These are phyloP conservation scores for Venturia canescens DNA, from an alignment of 1,140 invertebrate species.

Conservation along the genomic window DNA sequence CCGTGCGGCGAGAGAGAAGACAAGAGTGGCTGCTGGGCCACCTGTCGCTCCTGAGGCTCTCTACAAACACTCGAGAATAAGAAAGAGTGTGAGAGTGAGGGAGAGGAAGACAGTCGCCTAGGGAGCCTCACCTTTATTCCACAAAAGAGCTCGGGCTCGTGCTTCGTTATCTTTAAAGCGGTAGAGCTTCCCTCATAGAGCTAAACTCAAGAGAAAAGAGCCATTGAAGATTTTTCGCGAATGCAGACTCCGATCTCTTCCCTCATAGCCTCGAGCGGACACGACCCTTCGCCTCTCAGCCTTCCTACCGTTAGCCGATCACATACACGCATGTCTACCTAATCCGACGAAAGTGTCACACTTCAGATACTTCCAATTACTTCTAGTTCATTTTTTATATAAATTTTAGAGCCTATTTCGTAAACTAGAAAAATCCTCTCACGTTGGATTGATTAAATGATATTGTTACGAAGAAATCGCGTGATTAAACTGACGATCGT, in stretches of 20 bases:
- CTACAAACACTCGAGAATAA: conserved; percentile 62
- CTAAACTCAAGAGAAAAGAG: conserved; percentile 9
- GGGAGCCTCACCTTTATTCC: conserved; percentile 60
- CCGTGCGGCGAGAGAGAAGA: conserved; percentile 46
- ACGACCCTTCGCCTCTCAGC: conserved; percentile 12
- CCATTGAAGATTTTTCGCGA: conserved; percentile 39
- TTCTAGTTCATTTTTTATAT: too few relatives aligned
- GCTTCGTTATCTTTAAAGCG: conserved; percentile 68
- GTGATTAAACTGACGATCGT: too few relatives aligned
- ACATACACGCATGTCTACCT: not conserved
- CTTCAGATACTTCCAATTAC: too few relatives aligned
- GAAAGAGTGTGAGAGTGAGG: conserved; percentile 46
- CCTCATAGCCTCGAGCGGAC: not conserved
- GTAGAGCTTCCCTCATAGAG: conserved; percentile 33
- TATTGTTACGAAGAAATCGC: too few relatives aligned
- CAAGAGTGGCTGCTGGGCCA: conserved; percentile 59
- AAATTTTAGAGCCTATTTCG: not conserved
- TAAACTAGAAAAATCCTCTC: not conserved
- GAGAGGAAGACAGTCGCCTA: conserved; percentile 47
- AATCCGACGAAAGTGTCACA: not conserved
- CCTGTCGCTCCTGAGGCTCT: conserved; percentile 63
- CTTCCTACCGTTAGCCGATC: not conserved
- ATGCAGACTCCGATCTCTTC: conserved; percentile 34
- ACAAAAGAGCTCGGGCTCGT: conserved; percentile 57
- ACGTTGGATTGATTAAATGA: too few relatives aligned